phyloP scores from a whole-genome alignment of 1,140 invertebrate species.

The Paraescarpia echinospica region DNA sequence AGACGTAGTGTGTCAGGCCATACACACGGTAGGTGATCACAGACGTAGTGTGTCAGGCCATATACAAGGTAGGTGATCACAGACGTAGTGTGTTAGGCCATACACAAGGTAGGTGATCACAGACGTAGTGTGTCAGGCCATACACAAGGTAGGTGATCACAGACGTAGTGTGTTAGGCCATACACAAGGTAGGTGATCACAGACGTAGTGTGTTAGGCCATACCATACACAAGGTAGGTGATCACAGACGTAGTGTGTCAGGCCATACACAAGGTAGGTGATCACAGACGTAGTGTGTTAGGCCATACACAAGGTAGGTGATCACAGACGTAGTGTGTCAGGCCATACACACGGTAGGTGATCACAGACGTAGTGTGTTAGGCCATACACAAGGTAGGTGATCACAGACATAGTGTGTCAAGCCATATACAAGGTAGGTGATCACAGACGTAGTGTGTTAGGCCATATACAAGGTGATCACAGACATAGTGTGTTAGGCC shows the following conservation, averaged over 20 bases:
- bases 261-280: conserved; percentile 63
- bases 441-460: background rate
- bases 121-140: too few species aligned
- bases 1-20: conserved; percentile 63
- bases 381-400: too few species aligned
- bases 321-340: conserved; percentile 63
- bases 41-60: too few species aligned
- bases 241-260: conserved; percentile 63
- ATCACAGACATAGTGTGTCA: conserved; percentile 63
- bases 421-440: conserved; percentile 63
- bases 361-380: background rate
- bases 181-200: conserved; percentile 59
- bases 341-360: conserved; percentile 63
- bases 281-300: background rate
- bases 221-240: too few species aligned
- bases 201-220: too few species aligned
- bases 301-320: too few species aligned
- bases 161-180: conserved; percentile 63
- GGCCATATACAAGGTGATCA: too few species aligned
- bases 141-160: too few species aligned
- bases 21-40: conserved; percentile 59
- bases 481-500: conserved; percentile 63
- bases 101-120: conserved; percentile 59
- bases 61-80: too few species aligned
- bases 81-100: conserved; percentile 63